Base-by-base conservation (phyloP, 1,140 invertebrate genomes). In the Daktulosphaira vitifoliae region DNA sequence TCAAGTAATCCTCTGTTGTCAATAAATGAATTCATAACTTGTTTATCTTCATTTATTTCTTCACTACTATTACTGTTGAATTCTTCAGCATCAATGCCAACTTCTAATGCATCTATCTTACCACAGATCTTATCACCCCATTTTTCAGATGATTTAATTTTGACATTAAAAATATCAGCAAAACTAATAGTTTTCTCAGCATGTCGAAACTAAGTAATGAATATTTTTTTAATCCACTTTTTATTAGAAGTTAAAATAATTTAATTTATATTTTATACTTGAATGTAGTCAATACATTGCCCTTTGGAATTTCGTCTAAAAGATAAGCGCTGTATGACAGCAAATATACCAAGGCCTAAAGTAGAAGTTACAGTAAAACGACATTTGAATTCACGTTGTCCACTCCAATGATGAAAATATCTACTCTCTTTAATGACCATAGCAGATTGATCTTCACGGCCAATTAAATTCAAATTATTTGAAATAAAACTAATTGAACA, bases 111-210 rank as follows among this genome's bases (percentile, higher is more conserved):
- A 46, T 66, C 52, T 0, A 68, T 18, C 38, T 65, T 44, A 50
- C 67, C 67, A 46, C 67, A 68, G n/a, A 56, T 53, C 66, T 56
- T 56, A n/a, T 29, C 13, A 46, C 54, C 29, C 67, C 67, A 68
- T 4, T 7, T 2, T 0, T 62, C 56, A 18, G 56, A 33, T 0
- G 23, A 11, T 15, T 62, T 62, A 29, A 62, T 7, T 48, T 62
- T 62, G 2, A 62, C 13, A 48, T 62, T 46, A 11, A 62, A 6
- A 2, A 13, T 13, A n/a, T 46, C 25, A 26, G 23, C 26, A 4
- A 44, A n/a, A 26, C 42, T 62, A 9, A 62, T 9, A 9, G 56
- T 29, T 13, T 48, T 62, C 15, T 62, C 56, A 5, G 42, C 3
- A 8, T 48, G 56, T 1, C 56, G 56, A 48, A 62, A 62, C 56